A percentile compares a stretch with the other conserved stretches of the same genome.
Conservation (phyloP, 2,113 vertebrate species). For the Glaucidium brasilianum region DNA sequence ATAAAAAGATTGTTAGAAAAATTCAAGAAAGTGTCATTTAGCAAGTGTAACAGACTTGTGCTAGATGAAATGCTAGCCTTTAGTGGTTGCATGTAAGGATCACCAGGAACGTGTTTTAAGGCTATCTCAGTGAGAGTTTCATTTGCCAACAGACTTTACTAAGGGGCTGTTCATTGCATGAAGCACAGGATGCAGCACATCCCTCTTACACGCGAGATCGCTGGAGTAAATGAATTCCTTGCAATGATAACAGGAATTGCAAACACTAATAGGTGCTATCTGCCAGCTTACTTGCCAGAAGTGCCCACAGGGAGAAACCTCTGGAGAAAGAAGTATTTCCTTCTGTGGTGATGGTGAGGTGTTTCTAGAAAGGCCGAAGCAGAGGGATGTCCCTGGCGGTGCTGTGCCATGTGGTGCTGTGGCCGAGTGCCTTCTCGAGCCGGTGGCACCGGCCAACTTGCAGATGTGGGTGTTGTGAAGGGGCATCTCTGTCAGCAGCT, state of each 20-base stretch:
- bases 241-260: neutral
- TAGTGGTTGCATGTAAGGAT: neutral
- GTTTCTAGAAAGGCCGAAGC: no score
- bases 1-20: slow-evolving; percentile 69
- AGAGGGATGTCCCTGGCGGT: neutral
- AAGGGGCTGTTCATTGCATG: neutral
- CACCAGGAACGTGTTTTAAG: neutral
- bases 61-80: neutral
- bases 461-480: fast-evolving
- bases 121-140: neutral
- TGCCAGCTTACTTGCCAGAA: neutral
- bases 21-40: slow-evolving; percentile 68
- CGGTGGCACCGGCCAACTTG: fast-evolving
- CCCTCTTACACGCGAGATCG: fast-evolving
- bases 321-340: no score
- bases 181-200: no score
- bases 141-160: neutral
- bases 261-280: no score
- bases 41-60: neutral
- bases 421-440: fast-evolving
- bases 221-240: neutral
- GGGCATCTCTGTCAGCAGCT: neutral
- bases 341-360: no score
- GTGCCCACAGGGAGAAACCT: neutral
- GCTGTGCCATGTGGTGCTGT: neutral